A percentile compares a stretch with the other conserved stretches of the same genome.
Evolutionary conservation across 2,888 invertebrate species (phyloP).

Genomic region (Zelleria hepariella): DNA sequence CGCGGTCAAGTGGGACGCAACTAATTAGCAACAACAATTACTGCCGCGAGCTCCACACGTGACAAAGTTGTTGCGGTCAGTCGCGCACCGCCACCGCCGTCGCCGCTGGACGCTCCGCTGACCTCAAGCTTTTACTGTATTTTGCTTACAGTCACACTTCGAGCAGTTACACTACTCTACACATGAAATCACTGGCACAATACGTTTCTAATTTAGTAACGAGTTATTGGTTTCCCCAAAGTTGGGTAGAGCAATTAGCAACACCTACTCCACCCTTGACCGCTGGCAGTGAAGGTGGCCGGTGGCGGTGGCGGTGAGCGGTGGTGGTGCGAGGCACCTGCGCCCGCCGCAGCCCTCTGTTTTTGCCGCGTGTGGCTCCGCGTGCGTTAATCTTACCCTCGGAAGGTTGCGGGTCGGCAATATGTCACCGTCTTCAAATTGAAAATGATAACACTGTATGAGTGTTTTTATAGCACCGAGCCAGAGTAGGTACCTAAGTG

Average conservation of each 20-base stretch:
- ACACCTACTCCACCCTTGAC: not conserved
- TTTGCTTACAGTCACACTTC: too few relatives aligned
- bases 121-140: not conserved
- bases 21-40: slow-evolving; percentile 63
- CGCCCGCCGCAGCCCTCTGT: not conserved
- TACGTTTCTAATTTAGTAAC: not conserved
- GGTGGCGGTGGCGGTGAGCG: not conserved
- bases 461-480: not conserved
- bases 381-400: not conserved
- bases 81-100: too few relatives aligned
- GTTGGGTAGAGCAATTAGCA: not conserved
- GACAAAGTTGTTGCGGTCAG: slow-evolving; percentile 27
- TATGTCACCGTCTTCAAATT: not conserved
- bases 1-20: slow-evolving; percentile 17
- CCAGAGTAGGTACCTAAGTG: not conserved
- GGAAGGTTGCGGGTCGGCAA: not conserved
- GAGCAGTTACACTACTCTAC: too few relatives aligned
- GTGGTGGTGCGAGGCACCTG: slow-evolving; percentile 2
- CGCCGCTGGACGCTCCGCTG: slow-evolving; percentile 19
- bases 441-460: not conserved
- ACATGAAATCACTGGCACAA: too few relatives aligned
- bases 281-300: not conserved
- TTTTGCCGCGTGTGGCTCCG: not conserved
- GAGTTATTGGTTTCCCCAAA: not conserved
- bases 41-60: slow-evolving; percentile 21